Percentiles rank a stretch among this genome's conserved stretches.
Evolutionary conservation across 2,113 vertebrate species (phyloP).

Genomic region (Thomomys bottae): DNA sequence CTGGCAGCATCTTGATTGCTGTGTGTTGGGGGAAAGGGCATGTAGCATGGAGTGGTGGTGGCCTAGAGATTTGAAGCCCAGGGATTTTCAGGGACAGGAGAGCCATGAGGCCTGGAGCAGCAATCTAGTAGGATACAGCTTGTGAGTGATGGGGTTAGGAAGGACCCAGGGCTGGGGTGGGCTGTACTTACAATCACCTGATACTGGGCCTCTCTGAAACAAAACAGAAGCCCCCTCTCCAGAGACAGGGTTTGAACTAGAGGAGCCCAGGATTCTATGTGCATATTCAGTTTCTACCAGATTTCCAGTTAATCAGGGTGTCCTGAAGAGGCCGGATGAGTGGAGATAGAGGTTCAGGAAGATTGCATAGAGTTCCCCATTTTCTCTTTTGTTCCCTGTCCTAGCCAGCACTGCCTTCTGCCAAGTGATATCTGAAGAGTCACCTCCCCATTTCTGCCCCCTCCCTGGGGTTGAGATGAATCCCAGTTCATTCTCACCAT

Average conservation of each 20-base stretch:
- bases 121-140: background rate
- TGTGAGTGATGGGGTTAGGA: background rate
- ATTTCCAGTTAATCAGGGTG: background rate
- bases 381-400: background rate
- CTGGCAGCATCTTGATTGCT: background rate
- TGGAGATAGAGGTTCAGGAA: background rate
- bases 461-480: background rate
- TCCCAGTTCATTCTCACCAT: background rate
- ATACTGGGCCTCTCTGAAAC: background rate
- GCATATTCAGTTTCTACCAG: too few species aligned
- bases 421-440: background rate
- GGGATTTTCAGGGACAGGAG: background rate
- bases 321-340: background rate
- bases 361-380: background rate
- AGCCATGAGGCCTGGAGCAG: background rate
- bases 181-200: background rate
- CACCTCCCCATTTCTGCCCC: too few species aligned
- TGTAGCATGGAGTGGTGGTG: background rate
- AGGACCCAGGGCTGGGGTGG: accelerated
- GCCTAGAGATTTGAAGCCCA: background rate
- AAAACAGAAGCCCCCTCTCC: background rate
- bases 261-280: background rate
- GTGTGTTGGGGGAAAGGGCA: background rate
- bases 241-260: background rate
- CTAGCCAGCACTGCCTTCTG: background rate